Evolutionary conservation across 2,113 vertebrate genomes (phyloP).

Genomic region (Lonchura striata): DNA sequence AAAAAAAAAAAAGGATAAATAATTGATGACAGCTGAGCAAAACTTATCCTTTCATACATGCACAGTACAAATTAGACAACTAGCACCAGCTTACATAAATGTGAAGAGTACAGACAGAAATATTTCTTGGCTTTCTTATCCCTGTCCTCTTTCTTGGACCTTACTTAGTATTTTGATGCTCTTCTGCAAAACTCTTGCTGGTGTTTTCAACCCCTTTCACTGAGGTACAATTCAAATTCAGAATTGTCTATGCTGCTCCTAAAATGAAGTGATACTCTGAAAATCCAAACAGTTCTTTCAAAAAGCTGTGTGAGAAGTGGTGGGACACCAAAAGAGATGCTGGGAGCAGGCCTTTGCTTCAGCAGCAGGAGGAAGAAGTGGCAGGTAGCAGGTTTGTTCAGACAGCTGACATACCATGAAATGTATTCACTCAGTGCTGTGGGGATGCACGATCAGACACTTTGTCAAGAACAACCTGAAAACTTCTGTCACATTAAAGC

Average conservation of each 20-base stretch:
- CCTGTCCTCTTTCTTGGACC: neutral
- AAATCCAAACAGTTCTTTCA: neutral
- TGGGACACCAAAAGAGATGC: too few species aligned
- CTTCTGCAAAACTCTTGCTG: neutral
- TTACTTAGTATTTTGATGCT: neutral
- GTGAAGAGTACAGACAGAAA: neutral
- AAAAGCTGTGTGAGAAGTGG: neutral
- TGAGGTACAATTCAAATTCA: neutral
- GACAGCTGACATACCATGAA: accelerated
- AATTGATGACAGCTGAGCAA: neutral
- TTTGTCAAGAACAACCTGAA: neutral
- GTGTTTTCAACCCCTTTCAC: neutral
- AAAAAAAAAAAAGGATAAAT: neutral
- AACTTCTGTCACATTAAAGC: neutral
- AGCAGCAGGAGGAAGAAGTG: neutral
- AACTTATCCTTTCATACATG: neutral
- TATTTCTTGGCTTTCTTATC: neutral
- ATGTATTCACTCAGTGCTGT: neutral
- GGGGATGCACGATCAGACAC: neutral
- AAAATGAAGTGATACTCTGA: neutral
- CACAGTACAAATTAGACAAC: neutral
- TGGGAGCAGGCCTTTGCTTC: neutral
- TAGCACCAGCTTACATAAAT: neutral
- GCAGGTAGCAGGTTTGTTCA: neutral
- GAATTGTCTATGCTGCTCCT: neutral